Conservation (phyloP, 2,113 vertebrate genomes). For the Ancistrus triradiatus region DNA sequence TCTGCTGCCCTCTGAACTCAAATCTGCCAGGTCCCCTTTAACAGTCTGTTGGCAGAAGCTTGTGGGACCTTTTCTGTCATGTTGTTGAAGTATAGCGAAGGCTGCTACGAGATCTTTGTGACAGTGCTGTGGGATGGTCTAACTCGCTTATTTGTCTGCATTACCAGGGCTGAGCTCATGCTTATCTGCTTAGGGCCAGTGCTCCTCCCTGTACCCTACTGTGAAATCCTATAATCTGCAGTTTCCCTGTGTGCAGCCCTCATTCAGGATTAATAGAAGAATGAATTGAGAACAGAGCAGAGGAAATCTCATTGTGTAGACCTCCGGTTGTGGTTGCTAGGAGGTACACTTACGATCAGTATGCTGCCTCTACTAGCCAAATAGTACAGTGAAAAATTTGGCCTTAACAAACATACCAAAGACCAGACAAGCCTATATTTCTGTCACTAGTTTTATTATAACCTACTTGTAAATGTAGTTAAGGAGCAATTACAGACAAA, state of each 20-base stretch:
- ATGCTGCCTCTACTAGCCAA: neutral
- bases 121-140: neutral
- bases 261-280: conserved; percentile 7
- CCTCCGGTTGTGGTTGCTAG: neutral
- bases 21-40: neutral
- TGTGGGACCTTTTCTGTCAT: conserved; percentile 17
- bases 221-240: conserved; percentile 47
- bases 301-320: no score
- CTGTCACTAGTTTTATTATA: no score
- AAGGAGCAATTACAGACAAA: neutral
- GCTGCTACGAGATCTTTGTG: conserved; percentile 1
- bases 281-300: no score
- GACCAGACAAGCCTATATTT: no score
- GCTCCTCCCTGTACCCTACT: conserved; percentile 34
- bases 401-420: neutral
- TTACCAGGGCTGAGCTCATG: conserved; percentile 20
- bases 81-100: conserved; percentile 7
- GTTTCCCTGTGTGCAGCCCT: conserved; percentile 25
- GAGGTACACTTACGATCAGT: neutral
- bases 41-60: conserved; percentile 2
- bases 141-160: conserved; percentile 10
- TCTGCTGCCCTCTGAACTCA: conserved; percentile 24
- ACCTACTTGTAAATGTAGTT: no score
- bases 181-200: conserved; percentile 45
- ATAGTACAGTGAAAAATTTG: neutral